Base-by-base conservation (phyloP, 2,797 vertebrate genomes). In the Rhadinocentrus ornatus region DNA sequence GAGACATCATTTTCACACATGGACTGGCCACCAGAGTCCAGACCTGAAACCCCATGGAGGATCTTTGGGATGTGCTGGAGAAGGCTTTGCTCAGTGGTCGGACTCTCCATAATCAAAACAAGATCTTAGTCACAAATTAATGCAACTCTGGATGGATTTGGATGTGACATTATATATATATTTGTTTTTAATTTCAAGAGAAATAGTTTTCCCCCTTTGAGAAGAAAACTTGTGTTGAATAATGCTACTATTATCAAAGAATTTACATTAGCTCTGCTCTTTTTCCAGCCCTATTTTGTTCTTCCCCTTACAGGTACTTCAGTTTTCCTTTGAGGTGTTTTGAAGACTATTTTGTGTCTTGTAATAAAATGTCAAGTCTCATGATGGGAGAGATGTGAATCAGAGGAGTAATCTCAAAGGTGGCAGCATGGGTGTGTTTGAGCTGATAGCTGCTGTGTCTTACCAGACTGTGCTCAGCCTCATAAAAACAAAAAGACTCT, bases 361-460 rank as follows among this genome's bases (percentile, higher is more conserved):
- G 84, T 86, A 88, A 83, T 84, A 86, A 93, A 93, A 93, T 92
- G 90, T 93, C 89, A 93, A 89, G 86, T 84, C 76, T 85, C 62
- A 55, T 78, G 86, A 89, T 83, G 80, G 78, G 60, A 81, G 76
- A 84, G 78, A 91, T 89, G 84, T 64, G 83, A 92, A 93, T 92
- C 81, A 81, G 79, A 81, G 83, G 66, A 32, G 82, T 85, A 89
- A 91, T 93, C 86, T 88, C 77, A 77, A 88, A 90, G 82, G 87
- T 74, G 83, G 76, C 83, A 80, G 80, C 59, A 35, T 11, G 41
- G 62, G 59, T 86, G 82, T 78, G 67, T 88, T 81, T 80, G 73
- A 84, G 87, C 85, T 81, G 86, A 88, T 89, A 82, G 85, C 84
- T 85, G 78, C 77, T 34, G 61, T 78, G 85, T 88, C 78, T 68